These are phyloP conservation scores for Caenorhabditis brenneri DNA, from an alignment of 1,140 invertebrate species.

Conservation along the genomic window DNA sequence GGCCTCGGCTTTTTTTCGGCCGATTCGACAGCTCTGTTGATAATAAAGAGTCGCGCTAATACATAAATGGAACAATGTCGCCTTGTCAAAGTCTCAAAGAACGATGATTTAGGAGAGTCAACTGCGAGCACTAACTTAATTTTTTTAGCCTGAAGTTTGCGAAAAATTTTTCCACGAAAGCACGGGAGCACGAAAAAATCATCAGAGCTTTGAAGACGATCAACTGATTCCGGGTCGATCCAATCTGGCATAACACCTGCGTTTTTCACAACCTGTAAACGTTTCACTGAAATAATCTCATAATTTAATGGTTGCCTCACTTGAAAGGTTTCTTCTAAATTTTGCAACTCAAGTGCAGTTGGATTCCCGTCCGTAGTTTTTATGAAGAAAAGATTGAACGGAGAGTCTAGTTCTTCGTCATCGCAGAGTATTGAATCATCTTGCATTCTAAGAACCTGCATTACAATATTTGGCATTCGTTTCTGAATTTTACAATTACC, in stretches of 20 bases:
- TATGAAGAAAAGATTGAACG: neutral
- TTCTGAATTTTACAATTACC: neutral
- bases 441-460: neutral
- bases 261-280: neutral
- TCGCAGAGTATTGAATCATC: neutral
- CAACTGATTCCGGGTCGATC: neutral
- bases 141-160: neutral
- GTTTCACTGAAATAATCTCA: neutral
- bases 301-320: neutral
- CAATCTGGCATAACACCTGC: conserved; percentile 22
- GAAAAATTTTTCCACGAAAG: conserved; percentile 34
- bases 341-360: neutral
- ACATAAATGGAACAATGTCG: no score
- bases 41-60: no score
- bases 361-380: neutral
- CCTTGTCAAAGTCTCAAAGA: no score
- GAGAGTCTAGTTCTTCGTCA: neutral
- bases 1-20: no score
- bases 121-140: neutral
- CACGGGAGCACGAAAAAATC: conserved; percentile 33
- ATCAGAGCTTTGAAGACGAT: neutral
- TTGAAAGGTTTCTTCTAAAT: neutral
- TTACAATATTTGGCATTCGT: neutral
- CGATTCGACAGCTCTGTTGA: no score
- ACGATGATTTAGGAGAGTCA: no score